Evolutionary conservation across 2,797 vertebrate species (phyloP).

Genomic region (Chelon auratus): DNA sequence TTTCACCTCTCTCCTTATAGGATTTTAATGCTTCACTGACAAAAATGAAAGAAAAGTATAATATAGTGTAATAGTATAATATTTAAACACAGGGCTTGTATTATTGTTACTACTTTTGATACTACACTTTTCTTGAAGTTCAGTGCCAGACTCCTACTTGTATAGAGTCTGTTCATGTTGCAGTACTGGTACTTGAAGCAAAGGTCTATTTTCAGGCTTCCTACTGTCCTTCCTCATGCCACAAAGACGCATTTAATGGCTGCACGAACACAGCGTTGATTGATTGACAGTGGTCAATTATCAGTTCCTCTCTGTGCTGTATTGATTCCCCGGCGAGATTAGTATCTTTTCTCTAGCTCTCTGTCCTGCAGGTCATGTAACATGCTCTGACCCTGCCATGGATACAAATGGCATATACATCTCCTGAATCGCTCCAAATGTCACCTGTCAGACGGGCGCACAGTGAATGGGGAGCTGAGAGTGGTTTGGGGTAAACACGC

Average conservation of each 20-base stretch:
- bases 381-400: conserved; percentile 80
- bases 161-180: neutral
- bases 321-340: conserved; percentile 79
- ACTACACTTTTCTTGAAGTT: neutral
- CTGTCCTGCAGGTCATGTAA: conserved; percentile 80
- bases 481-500: conserved; percentile 66
- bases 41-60: no score
- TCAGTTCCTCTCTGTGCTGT: conserved; percentile 69
- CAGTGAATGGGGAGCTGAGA: conserved; percentile 37
- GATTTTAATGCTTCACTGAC: no score
- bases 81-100: neutral
- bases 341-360: conserved; percentile 75
- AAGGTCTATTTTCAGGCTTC: conserved; percentile 11
- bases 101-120: neutral
- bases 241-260: conserved; percentile 59
- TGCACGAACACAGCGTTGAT: conserved; percentile 69
- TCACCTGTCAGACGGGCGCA: conserved; percentile 78
- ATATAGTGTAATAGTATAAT: neutral
- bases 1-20: no score
- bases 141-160: neutral
- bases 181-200: neutral
- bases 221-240: neutral
- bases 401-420: conserved; percentile 84
- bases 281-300: conserved; percentile 83
- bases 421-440: conserved; percentile 79